phyloP scores from a whole-genome alignment of 2,113 vertebrate species.

The Felis catus region DNA sequence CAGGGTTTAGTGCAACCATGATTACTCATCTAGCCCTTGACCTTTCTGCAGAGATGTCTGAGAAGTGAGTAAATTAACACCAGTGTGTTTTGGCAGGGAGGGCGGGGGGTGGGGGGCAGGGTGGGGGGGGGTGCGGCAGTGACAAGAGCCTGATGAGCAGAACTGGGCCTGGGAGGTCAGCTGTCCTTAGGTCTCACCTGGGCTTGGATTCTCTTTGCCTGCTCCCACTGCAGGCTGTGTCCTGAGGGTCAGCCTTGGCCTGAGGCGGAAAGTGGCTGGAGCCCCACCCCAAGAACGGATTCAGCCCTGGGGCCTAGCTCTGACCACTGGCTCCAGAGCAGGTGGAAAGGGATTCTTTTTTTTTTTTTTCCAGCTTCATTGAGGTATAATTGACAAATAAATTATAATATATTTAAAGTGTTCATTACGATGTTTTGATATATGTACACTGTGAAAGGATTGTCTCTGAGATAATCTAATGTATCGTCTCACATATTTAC shows the following conservation, averaged over 20 bases:
- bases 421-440: neutral
- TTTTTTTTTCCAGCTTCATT: neutral
- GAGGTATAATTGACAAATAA: neutral
- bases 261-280: neutral
- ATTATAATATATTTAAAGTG: neutral
- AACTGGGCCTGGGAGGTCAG: neutral
- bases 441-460: neutral
- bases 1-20: neutral
- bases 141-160: neutral
- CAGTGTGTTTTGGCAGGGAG: neutral
- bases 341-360: neutral
- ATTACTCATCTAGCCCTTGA: slow-evolving; percentile 50
- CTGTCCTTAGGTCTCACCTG: neutral
- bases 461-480: neutral
- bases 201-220: neutral
- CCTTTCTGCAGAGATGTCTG: slow-evolving; percentile 14
- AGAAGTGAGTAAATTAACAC: slow-evolving; percentile 45
- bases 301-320: neutral
- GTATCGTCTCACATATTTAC: neutral
- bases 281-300: neutral
- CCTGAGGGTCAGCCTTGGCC: neutral
- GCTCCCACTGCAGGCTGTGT: neutral
- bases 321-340: neutral
- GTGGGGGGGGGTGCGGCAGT: neutral
- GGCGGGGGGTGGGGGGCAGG: no score